These are phyloP conservation scores for Chaetoderma sp. DNA, from an alignment of 2,888 invertebrate genomes.

Conservation along the genomic window DNA sequence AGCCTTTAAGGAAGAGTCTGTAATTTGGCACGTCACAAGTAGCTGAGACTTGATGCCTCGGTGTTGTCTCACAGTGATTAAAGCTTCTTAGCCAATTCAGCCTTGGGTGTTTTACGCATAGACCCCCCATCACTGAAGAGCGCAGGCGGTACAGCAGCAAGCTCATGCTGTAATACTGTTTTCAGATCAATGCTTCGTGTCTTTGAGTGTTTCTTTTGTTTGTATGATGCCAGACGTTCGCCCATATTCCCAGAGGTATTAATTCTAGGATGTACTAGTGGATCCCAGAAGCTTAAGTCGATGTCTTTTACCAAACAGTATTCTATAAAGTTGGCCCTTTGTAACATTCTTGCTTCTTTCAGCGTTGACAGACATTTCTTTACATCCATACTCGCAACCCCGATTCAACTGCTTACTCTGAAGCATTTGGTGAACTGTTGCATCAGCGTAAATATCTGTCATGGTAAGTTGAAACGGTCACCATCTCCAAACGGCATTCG, in stretches of 20 bases:
- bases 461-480: too few species aligned
- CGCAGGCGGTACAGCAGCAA: too few species aligned
- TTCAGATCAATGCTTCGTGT: constrained; percentile 13
- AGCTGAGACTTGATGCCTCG: constrained; percentile 5
- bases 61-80: constrained; percentile 16
- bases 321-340: background rate
- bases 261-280: background rate
- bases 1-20: constrained; percentile 8
- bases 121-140: constrained; percentile 19
- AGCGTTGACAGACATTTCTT: background rate
- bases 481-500: too few species aligned
- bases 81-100: constrained; percentile 22
- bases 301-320: background rate
- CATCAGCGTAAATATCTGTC: too few species aligned
- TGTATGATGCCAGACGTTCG: constrained; percentile 7
- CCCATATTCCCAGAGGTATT: constrained; percentile 11
- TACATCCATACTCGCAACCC: too few species aligned
- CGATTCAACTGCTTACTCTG: too few species aligned
- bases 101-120: constrained; percentile 16
- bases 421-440: too few species aligned
- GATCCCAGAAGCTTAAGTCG: constrained; percentile 3
- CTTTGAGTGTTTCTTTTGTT: constrained; percentile 11
- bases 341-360: background rate
- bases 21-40: constrained; percentile 23
- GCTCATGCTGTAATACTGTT: too few species aligned